phyloP scores from a whole-genome alignment of 1,140 invertebrate genomes.

The Uloborus diversus region DNA sequence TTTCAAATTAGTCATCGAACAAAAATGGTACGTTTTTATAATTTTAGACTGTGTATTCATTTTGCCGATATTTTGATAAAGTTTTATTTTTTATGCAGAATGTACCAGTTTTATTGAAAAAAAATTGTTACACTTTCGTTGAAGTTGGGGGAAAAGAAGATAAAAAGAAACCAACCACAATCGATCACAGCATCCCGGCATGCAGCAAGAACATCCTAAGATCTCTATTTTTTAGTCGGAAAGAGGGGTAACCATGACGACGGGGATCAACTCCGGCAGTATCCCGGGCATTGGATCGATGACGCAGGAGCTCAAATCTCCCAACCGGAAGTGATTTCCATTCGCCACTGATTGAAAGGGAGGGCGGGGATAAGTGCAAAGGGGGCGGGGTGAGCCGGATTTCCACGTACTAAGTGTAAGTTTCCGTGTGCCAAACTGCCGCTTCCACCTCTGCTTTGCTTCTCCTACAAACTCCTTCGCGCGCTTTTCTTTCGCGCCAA shows the following conservation, averaged over 20 bases:
- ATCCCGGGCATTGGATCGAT: slow-evolving; percentile 32
- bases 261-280: slow-evolving; percentile 18
- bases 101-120: too few species aligned
- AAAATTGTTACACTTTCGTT: too few species aligned
- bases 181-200: background rate
- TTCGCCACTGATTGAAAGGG: slow-evolving; percentile 47
- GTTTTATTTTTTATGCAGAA: too few species aligned
- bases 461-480: slow-evolving; percentile 43
- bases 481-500: slow-evolving; percentile 15
- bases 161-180: background rate
- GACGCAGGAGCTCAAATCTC: slow-evolving; percentile 23
- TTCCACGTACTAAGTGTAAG: slow-evolving; percentile 55
- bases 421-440: slow-evolving; percentile 53
- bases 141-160: background rate
- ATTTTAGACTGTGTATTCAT: too few species aligned
- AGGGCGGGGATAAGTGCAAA: slow-evolving; percentile 15
- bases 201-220: background rate
- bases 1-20: too few species aligned
- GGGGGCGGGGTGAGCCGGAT: slow-evolving; percentile 52
- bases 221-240: background rate
- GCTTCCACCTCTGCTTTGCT: slow-evolving; percentile 46
- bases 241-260: slow-evolving; percentile 34
- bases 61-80: too few species aligned
- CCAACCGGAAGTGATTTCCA: slow-evolving; percentile 53
- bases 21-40: too few species aligned